Evolutionary conservation across 2,888 invertebrate genomes (phyloP), one percentile per base, ranked within the genome.

Genomic region (Lasioglossum pauxillum): DNA sequence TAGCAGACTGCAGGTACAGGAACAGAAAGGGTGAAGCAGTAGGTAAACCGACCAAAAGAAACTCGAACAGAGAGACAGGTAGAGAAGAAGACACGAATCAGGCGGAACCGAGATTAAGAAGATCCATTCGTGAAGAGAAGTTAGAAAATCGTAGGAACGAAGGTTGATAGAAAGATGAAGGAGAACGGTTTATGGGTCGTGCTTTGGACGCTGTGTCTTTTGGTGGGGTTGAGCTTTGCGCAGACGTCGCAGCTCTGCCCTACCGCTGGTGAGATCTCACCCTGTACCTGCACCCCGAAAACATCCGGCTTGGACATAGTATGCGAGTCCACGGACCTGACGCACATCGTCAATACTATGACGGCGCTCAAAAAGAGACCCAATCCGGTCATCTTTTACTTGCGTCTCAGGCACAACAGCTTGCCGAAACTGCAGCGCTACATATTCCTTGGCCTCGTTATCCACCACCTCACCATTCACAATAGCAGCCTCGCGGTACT

Each of bases 241-340:
- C 90, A 91, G 85, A 85, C 83, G 14, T 84, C 82, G 35, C 78
- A 83, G 60, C 78, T 91, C 46, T 91, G 88, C 95, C 98, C 98
- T 73, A 96, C 97, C 86, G 96, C 97, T 90, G 95, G 95, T 93
- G 98, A 97, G 86, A 97, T 98, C 93, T 95, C 97, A 78, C 98
- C 98, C 53, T 98, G 98, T 95, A 96, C 96, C 91, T 98, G 98
- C 95, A 97, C 97, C 91, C 97, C 98, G 90, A 98, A 98, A 95
- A 98, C 98, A 95, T 98, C 98, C 93, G 98, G 98, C 73, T 96
- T 98, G 91, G 98, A 98, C 95, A 97, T 98, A 88, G 96, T 98
- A 88, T 98, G 98, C 96, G 98, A 98, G 96, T 97, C 97, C 92
- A 98, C 98, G 78, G 98, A 98, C 94, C 96, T 97, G 92, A 96